A percentile compares a stretch with the other conserved stretches of the same genome.
phyloP scores from a whole-genome alignment of 2,888 invertebrate species.

The Myopa testacea region DNA sequence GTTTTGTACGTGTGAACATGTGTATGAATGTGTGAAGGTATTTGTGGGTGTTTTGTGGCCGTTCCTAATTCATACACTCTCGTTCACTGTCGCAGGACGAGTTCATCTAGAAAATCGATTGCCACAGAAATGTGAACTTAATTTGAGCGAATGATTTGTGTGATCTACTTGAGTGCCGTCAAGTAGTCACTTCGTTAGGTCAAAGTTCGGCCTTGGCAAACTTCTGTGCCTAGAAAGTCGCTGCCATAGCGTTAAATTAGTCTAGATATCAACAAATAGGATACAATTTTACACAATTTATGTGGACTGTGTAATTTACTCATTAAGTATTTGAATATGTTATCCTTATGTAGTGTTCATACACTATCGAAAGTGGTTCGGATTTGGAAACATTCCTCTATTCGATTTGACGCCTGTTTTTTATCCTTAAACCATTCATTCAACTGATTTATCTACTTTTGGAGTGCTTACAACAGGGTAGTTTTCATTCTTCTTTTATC shows the following conservation, averaged over 20 bases:
- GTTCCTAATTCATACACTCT: constrained; percentile 8
- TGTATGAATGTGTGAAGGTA: constrained; percentile 12
- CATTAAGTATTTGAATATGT: too few relatives aligned
- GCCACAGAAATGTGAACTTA: constrained; percentile 16
- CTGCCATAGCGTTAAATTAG: too few relatives aligned
- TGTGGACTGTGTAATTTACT: too few relatives aligned
- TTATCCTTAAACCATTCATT: too few relatives aligned
- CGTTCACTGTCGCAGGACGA: neutral
- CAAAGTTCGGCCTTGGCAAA: neutral
- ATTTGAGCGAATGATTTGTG: constrained; percentile 18
- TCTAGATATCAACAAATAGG: too few relatives aligned
- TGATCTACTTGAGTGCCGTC: neutral
- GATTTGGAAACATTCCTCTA: too few relatives aligned
- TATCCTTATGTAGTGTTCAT: too few relatives aligned
- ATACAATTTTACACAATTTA: too few relatives aligned
- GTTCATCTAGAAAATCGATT: constrained; percentile 18
- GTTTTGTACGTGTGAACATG: constrained; percentile 48
- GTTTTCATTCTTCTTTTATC: neutral
- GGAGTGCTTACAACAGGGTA: neutral
- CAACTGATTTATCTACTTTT: neutral
- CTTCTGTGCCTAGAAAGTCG: too few relatives aligned
- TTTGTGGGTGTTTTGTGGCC: constrained; percentile 42
- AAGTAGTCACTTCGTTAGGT: neutral
- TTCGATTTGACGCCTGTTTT: too few relatives aligned
- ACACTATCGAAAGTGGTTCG: too few relatives aligned